Evolutionary conservation across 2,797 vertebrate genomes (phyloP), one percentile per base, ranked within the genome.

Genomic region (Falco columbarius): DNA sequence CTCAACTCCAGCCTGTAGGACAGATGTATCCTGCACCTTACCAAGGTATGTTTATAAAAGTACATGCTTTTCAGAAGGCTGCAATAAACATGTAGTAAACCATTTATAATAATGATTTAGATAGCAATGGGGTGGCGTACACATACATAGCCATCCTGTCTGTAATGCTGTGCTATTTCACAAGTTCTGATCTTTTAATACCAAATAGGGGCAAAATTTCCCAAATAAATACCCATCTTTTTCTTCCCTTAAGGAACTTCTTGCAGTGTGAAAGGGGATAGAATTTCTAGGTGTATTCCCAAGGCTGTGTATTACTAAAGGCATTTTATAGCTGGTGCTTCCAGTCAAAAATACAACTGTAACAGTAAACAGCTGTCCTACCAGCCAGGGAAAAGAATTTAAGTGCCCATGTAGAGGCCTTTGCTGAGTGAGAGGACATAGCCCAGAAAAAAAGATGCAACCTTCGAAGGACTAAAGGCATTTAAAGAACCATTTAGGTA

Each of bases 1-100:
- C 98, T 77, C 99, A 99, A 32, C 97, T 99, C 87, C 99, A 99
- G 96, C 97, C 98, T 11, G 95, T 98, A 19, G 98, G 98, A 67
- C 98, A 98, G 89, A 97, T 99, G 95, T 99, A 98, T 97, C 98
- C 99, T 1, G 46, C 98, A 52, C 98, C 99, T 59, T 99, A 98
- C 94, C 98, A 99, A 98, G 99, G 99, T 99, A 98, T 32, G 93
- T 62, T 84, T 56, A 12, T 30, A 80, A 46, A 84, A n/a, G 24
- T 24, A 5, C 2, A 0, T 51, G 14, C 27, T 61, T 51, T 63
- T 32, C 58, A 44, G 34, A 24, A 54, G 54, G 27, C 58, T 83
- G 63, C 27, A 66, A 7, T 12, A 44, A 44, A 27, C 10, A 40
- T 58, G 27, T 63, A 71, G 9, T 7, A 24, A 79, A 36, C 12